Conservation (phyloP, 1,140 invertebrate genomes). For the Lycorma delicatula region DNA sequence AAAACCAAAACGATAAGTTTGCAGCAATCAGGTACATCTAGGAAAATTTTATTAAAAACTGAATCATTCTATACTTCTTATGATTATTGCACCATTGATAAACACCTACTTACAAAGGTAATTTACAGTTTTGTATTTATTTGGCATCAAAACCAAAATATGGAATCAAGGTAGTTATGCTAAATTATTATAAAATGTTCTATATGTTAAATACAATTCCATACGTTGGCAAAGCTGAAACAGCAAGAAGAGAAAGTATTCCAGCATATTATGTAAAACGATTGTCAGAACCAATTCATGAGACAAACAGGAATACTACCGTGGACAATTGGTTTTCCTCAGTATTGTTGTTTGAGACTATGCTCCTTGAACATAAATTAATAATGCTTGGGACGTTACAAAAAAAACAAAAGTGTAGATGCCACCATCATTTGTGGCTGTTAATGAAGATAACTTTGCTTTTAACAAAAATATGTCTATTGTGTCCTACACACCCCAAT, state of each 20-base stretch:
- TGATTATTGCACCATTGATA: constrained; percentile 22
- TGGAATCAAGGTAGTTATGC: constrained; percentile 22
- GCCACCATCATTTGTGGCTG: constrained; percentile 19
- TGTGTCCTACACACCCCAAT: background rate
- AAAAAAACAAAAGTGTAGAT: constrained; percentile 39
- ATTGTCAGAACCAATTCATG: constrained; percentile 32
- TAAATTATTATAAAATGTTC: constrained; percentile 15
- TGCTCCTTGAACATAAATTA: constrained; percentile 32
- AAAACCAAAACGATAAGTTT: constrained; percentile 15
- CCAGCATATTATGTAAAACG: constrained; percentile 32
- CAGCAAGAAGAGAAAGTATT: constrained; percentile 28
- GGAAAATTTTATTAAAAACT: constrained; percentile 20
- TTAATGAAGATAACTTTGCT: constrained; percentile 1
- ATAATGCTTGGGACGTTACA: constrained; percentile 35
- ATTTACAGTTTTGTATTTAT: constrained; percentile 33
- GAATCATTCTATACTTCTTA: constrained; percentile 15
- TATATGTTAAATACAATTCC: no score
- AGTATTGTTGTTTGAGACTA: constrained; percentile 31
- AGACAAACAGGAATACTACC: constrained; percentile 35
- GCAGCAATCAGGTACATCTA: constrained; percentile 19
- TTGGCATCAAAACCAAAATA: constrained; percentile 32
- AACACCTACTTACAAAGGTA: constrained; percentile 28
- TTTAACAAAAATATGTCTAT: background rate
- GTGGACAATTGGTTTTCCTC: constrained; percentile 37
- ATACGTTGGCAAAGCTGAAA: constrained; percentile 32